Evolutionary conservation across 2,797 vertebrate genomes (phyloP), one percentile per base, ranked within the genome.

Genomic region (Garrulus glandarius): DNA sequence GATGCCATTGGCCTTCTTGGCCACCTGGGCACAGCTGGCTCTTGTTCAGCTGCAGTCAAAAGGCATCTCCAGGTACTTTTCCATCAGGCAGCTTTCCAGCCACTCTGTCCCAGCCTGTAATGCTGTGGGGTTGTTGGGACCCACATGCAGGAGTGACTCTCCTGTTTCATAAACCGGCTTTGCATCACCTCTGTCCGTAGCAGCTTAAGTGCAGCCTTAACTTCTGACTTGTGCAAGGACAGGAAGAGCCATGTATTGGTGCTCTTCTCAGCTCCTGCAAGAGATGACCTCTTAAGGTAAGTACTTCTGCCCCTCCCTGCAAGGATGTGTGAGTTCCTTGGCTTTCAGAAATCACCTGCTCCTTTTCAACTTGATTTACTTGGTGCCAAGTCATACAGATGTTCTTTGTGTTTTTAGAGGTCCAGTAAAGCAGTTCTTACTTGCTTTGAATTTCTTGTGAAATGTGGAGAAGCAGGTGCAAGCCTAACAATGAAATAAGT

Each of bases 241-340:
- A 2, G 21, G 21, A 15, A 32, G 7, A 87, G 46, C 22, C 19
- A 8, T 1, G 2, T 55, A 3, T 18, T 2, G 3, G 32, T 60
- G 63, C 32, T n/a, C 22, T 55, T 71, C 39, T 63, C 27, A 57
- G 47, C 9, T 74, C 16, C 52, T 69, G 21, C 50, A 63, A 37
- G 47, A 61, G 15, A 6, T 59, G n/a, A 61, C 26, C 13, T 75
- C 63, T 52, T 2, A 0, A 59, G 6, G 8, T 10, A 17, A 52
- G 17, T 26, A n/a, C 14, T 87, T 71, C 57, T 84, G 67, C 29
- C 34, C 41, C 21, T 56, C 23, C n/a, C 43, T 65, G 30, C 8
- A 19, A 50, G 32, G 12, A 13, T 53, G 2, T 49, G 37, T 23
- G 55, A 49, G 13, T 32, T 64, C 32, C 36, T 61, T 36, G 20